Evolutionary conservation across 2,888 invertebrate species (phyloP).

Genomic region (Phaedon cochleariae): DNA sequence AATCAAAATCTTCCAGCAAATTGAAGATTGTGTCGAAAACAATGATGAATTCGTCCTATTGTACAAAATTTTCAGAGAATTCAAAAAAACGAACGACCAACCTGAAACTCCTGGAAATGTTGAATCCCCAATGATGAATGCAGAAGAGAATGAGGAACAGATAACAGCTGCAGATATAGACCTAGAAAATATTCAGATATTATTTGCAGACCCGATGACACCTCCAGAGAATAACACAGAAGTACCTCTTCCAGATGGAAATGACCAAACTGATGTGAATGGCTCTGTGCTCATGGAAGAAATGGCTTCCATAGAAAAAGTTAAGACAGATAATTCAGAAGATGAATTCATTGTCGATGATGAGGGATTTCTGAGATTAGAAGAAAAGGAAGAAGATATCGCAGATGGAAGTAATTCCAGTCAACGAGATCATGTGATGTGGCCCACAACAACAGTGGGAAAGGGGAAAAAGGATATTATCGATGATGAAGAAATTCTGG

Average conservation of each 20-base stretch:
- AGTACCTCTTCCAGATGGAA: slow-evolving; percentile 4
- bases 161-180: background rate
- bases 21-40: slow-evolving; percentile 12
- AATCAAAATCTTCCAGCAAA: slow-evolving; percentile 20
- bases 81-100: slow-evolving; percentile 13
- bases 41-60: slow-evolving; percentile 20
- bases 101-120: slow-evolving; percentile 12
- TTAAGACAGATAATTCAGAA: background rate
- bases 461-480: too few relatives aligned
- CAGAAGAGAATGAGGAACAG: background rate
- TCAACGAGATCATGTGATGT: slow-evolving; percentile 17
- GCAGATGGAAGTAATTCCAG: slow-evolving; percentile 3
- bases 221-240: background rate
- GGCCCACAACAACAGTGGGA: slow-evolving; percentile 15
- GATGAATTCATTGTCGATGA: background rate
- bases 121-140: background rate
- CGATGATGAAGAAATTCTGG: background rate
- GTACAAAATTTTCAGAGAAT: slow-evolving; percentile 20
- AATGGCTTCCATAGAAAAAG: background rate
- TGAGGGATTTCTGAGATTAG: background rate
- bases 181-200: slow-evolving; percentile 8
- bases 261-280: slow-evolving; percentile 1
- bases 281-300: background rate
- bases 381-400: background rate
- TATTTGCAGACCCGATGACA: slow-evolving; percentile 10